Percentiles rank a stretch among this genome's conserved stretches.
phyloP scores from a whole-genome alignment of 2,888 invertebrate genomes.

The Dichetophora obliterata region DNA sequence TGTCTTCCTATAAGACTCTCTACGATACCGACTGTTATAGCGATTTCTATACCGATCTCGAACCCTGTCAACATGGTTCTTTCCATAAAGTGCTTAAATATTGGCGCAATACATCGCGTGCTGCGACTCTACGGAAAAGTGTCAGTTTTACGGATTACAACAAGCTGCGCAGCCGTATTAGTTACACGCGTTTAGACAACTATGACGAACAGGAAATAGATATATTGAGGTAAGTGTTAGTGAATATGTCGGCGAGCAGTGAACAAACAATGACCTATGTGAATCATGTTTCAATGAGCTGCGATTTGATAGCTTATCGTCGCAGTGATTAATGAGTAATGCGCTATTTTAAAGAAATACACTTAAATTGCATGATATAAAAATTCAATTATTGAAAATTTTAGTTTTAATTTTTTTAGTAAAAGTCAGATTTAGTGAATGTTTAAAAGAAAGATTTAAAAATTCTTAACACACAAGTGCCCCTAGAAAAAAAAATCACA shows the following conservation, averaged over 20 bases:
- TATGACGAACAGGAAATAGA: conserved; percentile 59
- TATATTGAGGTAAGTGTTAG: conserved; percentile 56
- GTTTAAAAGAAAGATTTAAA: too few species aligned
- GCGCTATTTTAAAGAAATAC: too few species aligned
- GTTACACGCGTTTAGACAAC: conserved; percentile 62
- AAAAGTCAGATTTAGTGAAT: too few species aligned
- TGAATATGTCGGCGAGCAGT: not conserved
- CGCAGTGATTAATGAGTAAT: not conserved
- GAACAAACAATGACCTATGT: not conserved
- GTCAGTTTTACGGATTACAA: conserved; percentile 61
- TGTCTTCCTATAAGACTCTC: conserved; percentile 59
- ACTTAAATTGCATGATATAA: too few species aligned
- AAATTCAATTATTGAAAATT: too few species aligned
- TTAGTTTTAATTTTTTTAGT: too few species aligned
- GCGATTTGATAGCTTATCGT: not conserved
- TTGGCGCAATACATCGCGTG: conserved; percentile 61
- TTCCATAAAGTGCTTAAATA: conserved; percentile 62
- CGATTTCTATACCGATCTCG: conserved; percentile 16
- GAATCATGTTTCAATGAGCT: not conserved
- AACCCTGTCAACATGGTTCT: conserved; percentile 43
- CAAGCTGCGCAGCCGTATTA: conserved; percentile 41
- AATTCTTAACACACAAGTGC: too few species aligned
- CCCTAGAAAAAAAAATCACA: too few species aligned
- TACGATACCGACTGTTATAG: conserved; percentile 48
- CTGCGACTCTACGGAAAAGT: conserved; percentile 57